Evolutionary conservation across 1,140 invertebrate genomes (phyloP).

Genomic region (Drosophila gunungcola): DNA sequence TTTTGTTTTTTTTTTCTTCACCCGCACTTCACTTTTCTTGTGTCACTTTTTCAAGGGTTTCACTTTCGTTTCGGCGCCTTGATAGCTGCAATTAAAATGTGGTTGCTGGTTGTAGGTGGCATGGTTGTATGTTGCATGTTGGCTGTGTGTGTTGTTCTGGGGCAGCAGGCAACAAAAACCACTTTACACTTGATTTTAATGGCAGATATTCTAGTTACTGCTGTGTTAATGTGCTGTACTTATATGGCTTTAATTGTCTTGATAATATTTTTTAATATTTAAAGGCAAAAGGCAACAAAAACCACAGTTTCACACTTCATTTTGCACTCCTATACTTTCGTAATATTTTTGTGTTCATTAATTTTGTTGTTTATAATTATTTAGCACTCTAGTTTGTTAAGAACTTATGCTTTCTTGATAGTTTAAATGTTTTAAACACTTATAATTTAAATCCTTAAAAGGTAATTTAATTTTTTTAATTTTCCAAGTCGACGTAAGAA

Average conservation of each 20-base stretch:
- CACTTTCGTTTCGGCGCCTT: slow-evolving; percentile 59
- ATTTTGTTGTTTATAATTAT: no score
- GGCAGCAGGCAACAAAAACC: slow-evolving; percentile 11
- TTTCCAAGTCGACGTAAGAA: no score
- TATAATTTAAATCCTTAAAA: no score
- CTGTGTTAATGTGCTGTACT: neutral
- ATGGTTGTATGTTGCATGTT: slow-evolving; percentile 30
- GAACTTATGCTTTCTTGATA: no score
- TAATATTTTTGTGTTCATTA: no score
- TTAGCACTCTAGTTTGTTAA: no score
- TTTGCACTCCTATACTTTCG: neutral
- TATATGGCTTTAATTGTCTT: neutral
- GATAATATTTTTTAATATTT: neutral
- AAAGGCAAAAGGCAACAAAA: neutral
- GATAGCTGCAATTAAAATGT: slow-evolving; percentile 77
- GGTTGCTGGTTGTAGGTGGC: slow-evolving; percentile 25
- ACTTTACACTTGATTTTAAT: slow-evolving; percentile 2
- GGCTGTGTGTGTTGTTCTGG: slow-evolving; percentile 5
- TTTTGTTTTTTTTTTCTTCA: slow-evolving; percentile 7
- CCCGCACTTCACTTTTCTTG: slow-evolving; percentile 59
- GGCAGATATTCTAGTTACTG: neutral
- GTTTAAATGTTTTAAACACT: no score
- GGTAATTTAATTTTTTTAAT: no score
- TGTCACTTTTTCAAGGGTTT: slow-evolving; percentile 58
- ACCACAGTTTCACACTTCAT: neutral